A percentile compares a stretch with the other conserved stretches of the same genome.
These are phyloP conservation scores for Lacanobia oleracea DNA, from an alignment of 2,888 invertebrate genomes.

Conservation along the genomic window DNA sequence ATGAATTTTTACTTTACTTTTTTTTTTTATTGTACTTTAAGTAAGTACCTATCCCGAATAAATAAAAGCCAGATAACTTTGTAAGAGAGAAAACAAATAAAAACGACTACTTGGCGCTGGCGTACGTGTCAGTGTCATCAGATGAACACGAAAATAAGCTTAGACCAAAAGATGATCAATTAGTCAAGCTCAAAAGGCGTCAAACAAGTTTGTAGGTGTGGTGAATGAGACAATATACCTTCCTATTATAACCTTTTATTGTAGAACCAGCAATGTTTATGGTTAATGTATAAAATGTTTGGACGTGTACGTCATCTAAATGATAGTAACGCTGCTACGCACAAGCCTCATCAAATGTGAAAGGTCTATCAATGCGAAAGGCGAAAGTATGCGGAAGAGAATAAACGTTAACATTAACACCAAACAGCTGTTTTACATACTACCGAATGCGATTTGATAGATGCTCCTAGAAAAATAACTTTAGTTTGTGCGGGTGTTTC, in stretches of 20 bases:
- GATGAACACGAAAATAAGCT: slow-evolving; percentile 1
- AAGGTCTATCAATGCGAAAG: slow-evolving; percentile 53
- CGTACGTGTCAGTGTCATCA: not conserved
- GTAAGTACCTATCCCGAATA: no score
- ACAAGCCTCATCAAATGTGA: slow-evolving; percentile 52
- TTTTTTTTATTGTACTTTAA: no score
- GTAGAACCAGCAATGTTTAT: not conserved
- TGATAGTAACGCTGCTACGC: slow-evolving; percentile 31
- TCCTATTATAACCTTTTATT: slow-evolving; percentile 12
- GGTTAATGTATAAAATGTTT: slow-evolving; percentile 7
- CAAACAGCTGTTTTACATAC: slow-evolving; percentile 48
- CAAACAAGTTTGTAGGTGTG: slow-evolving; percentile 6
- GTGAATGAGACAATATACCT: slow-evolving; percentile 27
- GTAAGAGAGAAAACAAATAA: no score
- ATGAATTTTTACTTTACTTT: no score
- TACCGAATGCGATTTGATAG: slow-evolving; percentile 12
- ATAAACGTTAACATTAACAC: slow-evolving; percentile 37
- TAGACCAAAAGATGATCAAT: slow-evolving; percentile 35
- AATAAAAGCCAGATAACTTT: no score
- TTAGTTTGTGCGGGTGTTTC: not conserved
- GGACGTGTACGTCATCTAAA: slow-evolving; percentile 28
- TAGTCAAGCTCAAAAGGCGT: slow-evolving; percentile 13
- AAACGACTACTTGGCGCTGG: not conserved
- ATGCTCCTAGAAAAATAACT: not conserved
- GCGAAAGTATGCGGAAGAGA: slow-evolving; percentile 51